Conservation (phyloP, 2,888 invertebrate species). For the Allophyes oxyacanthae region DNA sequence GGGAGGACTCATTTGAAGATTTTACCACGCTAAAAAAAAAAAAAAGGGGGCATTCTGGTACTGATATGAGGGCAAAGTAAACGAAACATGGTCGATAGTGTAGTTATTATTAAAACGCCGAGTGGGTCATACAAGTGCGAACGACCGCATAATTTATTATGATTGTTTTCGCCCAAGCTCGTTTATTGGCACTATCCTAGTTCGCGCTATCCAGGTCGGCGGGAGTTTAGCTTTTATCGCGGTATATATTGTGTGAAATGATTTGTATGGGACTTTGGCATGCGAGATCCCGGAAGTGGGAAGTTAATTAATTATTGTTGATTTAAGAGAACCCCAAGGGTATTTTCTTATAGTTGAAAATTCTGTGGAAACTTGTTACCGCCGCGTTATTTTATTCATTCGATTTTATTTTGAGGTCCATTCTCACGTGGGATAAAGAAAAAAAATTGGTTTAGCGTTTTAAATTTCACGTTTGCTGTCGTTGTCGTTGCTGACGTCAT, state of each 20-base stretch:
- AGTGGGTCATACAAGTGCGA: conserved; percentile 47
- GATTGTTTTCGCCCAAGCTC: conserved; percentile 56
- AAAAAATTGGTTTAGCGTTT: no score
- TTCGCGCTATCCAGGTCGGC: conserved; percentile 44
- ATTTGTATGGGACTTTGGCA: conserved; percentile 9
- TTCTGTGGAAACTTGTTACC: no score
- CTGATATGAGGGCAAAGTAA: conserved; percentile 12
- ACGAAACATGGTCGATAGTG: conserved; percentile 37
- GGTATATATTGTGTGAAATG: conserved; percentile 26
- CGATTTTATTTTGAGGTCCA: no score
- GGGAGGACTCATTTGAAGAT: no score
- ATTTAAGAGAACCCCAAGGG: no score
- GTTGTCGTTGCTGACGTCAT: no score
- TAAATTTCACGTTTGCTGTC: no score
- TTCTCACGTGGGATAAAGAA: no score
- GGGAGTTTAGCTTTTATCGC: conserved; percentile 34
- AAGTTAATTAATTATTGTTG: neutral
- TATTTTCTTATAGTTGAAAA: no score
- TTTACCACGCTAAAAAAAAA: no score
- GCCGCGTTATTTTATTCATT: no score
- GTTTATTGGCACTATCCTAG: conserved; percentile 45
- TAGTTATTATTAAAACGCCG: conserved; percentile 43
- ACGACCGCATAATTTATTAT: conserved; percentile 52
- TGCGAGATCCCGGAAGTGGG: conserved; percentile 11
- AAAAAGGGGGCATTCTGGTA: no score